phyloP scores from a whole-genome alignment of 2,797 vertebrate genomes.

The Anguilla anguilla region DNA sequence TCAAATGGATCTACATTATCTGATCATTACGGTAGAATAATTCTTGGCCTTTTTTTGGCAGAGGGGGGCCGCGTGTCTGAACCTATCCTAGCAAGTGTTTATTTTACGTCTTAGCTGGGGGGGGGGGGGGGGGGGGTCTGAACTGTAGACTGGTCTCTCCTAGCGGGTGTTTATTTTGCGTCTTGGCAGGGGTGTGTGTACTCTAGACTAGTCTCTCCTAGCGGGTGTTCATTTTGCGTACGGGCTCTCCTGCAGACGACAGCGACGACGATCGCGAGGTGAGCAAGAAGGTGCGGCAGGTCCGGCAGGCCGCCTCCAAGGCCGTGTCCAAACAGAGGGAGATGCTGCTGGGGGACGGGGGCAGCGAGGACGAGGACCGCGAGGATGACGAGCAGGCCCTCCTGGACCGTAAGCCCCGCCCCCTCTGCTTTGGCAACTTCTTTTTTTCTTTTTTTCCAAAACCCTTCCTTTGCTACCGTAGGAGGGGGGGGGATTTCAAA shows the following conservation, averaged over 20 bases:
- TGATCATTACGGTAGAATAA: not conserved
- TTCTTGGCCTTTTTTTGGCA: no score
- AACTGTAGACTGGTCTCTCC: no score
- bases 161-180: not conserved
- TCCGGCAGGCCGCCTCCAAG: constrained; percentile 95
- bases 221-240: not conserved
- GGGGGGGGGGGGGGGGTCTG: no score
- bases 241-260: constrained; percentile 76
- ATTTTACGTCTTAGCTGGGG: no score
- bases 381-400: constrained; percentile 89
- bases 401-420: constrained; percentile 84
- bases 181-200: no score
- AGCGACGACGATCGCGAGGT: constrained; percentile 94
- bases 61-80: no score
- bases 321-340: constrained; percentile 97
- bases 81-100: no score
- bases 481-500: not conserved
- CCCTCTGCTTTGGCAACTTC: not conserved
- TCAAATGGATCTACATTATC: not conserved
- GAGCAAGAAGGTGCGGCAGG: constrained; percentile 92
- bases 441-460: not conserved
- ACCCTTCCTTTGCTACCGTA: not conserved
- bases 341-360: constrained; percentile 92
- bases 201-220: no score
- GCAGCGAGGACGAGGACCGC: constrained; percentile 92